Percentiles rank a stretch among this genome's conserved stretches.
phyloP scores from a whole-genome alignment of 2,113 vertebrate species.

The Aspidoscelis tigris region DNA sequence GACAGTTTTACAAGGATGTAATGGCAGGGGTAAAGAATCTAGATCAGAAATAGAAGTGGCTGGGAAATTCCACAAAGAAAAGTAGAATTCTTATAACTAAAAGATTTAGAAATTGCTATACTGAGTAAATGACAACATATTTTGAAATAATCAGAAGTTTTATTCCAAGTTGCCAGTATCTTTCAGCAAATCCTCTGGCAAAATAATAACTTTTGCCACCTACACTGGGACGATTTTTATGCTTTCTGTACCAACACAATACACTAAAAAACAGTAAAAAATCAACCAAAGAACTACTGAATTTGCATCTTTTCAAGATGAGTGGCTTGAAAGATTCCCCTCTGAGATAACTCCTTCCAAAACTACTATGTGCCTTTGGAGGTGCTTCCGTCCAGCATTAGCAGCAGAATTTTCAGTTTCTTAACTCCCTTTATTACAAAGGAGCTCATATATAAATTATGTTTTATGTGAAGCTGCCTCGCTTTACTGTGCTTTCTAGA shows the following conservation, averaged over 20 bases:
- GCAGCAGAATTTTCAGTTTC: too few relatives aligned
- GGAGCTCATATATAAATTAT: too few relatives aligned
- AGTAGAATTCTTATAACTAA: not conserved
- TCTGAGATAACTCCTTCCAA: too few relatives aligned
- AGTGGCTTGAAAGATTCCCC: too few relatives aligned
- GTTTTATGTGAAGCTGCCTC: too few relatives aligned
- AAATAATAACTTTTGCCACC: slow-evolving; percentile 50
- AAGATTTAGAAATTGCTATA: not conserved
- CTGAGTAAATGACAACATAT: slow-evolving; percentile 11
- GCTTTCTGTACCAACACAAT: slow-evolving; percentile 25
- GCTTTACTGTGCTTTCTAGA: too few relatives aligned
- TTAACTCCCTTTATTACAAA: too few relatives aligned
- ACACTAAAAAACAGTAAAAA: too few relatives aligned
- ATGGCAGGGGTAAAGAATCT: not conserved
- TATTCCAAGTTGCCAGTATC: slow-evolving; percentile 53
- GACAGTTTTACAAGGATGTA: not conserved
- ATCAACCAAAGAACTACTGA: too few relatives aligned
- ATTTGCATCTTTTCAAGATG: too few relatives aligned
- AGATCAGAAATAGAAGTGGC: not conserved
- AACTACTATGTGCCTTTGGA: too few relatives aligned
- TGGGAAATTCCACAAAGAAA: not conserved
- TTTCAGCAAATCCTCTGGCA: slow-evolving; percentile 49
- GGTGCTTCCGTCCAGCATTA: too few relatives aligned
- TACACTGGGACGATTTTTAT: slow-evolving; percentile 47
- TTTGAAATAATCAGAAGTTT: slow-evolving; percentile 37